phyloP scores from a whole-genome alignment of 2,797 vertebrate genomes.

The Danionella dracula region DNA sequence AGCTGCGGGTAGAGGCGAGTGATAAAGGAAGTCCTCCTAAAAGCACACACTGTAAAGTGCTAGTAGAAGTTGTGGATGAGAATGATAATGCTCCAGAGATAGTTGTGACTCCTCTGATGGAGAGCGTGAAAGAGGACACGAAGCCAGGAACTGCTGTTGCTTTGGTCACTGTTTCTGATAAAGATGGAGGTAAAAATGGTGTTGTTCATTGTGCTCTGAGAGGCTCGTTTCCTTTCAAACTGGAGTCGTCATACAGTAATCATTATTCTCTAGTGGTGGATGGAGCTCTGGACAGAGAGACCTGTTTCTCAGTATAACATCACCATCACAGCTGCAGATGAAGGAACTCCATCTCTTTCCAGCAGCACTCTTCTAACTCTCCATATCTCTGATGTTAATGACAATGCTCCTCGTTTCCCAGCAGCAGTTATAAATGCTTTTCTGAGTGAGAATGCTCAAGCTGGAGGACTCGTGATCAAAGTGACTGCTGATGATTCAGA shows the following conservation, averaged over 20 bases:
- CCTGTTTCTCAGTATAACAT: constrained; percentile 51
- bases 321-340: constrained; percentile 64
- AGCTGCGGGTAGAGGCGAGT: constrained; percentile 66
- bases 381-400: constrained; percentile 50
- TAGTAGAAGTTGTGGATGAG: constrained; percentile 63
- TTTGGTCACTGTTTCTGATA: constrained; percentile 70
- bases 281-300: constrained; percentile 47
- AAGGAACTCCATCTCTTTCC: constrained; percentile 54
- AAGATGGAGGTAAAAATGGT: constrained; percentile 42
- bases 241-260: constrained; percentile 44
- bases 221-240: constrained; percentile 40
- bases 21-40: constrained; percentile 50
- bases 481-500: constrained; percentile 70
- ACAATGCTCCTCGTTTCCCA: constrained; percentile 70
- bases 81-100: constrained; percentile 70
- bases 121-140: constrained; percentile 66
- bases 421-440: constrained; percentile 57
- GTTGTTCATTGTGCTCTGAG: constrained; percentile 46
- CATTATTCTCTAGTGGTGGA: constrained; percentile 51
- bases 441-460: constrained; percentile 70
- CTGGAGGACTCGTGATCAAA: constrained; percentile 59
- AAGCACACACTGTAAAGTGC: constrained; percentile 56
- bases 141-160: constrained; percentile 58
- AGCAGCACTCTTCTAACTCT: constrained; percentile 35
- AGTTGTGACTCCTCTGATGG: constrained; percentile 62